Base-by-base conservation (phyloP, 2,888 invertebrate species). In the Ennomos quercinarius region DNA sequence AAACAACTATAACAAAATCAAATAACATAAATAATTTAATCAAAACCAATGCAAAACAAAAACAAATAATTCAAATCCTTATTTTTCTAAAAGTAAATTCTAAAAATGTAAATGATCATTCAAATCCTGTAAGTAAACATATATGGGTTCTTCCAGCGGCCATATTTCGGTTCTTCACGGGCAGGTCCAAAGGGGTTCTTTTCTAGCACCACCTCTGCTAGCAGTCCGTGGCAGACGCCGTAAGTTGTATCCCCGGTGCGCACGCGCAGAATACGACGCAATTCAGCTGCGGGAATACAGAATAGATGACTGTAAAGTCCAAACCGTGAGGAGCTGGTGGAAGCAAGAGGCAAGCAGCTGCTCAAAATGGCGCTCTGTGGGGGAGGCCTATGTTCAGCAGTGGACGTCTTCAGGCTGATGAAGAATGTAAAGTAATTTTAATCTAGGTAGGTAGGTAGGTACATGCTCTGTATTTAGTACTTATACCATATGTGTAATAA, bases 171-270 rank as follows among this genome's bases (percentile, higher is more conserved):
- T 54, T 91, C 91, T 54, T 87, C 73, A 3, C 89, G 83, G 0
- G 91, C 80, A 0, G 80, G 74, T 0, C 93, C 93, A 67, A 90
- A 93, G 0, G 93, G 91, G 44, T 87, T 81, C 62, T 83, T 77
- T 35, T 91, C 84, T 9, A 93, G 72, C 1, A 93, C 78, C 17
- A 91, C 87, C 50, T 77, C 71, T 0, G 78, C 93, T 8, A 93
- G 74, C 1, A 92, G 73, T 0, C 90, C 84, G 65, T 93, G 90
- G 41, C 68, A 62, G 8, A 80, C 78, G 12, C 76, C 75, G 70
- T 93, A 93, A 0, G 84, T 81, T 0, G 91, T 86, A 4, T 88
- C 87, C 0, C 93, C 93, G 0, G 93, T 90, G 10, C 72, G 78
- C 8, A 91, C 81, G 45, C 93, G 87, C 10, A 91, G 70, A n/a